Percentiles rank a stretch among this genome's conserved stretches.
Conservation (phyloP, 2,113 vertebrate species). For the Acrocephalus arundinaceus region DNA sequence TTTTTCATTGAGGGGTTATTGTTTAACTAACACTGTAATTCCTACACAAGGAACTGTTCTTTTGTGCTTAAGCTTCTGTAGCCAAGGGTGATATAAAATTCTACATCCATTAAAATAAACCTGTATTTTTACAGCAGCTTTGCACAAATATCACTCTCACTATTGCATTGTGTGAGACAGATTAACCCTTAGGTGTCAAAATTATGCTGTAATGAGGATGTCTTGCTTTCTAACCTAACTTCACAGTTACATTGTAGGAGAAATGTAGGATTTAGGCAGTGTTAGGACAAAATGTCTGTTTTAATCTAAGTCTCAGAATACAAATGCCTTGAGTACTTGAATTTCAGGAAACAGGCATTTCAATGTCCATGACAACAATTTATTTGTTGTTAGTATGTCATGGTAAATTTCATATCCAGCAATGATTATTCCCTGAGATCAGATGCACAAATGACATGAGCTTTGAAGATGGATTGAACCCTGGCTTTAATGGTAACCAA, state of each 20-base stretch:
- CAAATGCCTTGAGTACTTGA: background rate
- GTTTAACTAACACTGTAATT: background rate
- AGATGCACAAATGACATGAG: background rate
- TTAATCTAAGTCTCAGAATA: background rate
- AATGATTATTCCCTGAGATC: background rate
- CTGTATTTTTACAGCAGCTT: background rate
- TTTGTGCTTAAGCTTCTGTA: background rate
- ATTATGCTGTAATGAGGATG: background rate
- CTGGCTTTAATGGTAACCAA: background rate
- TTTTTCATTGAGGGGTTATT: background rate
- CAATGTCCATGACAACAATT: background rate
- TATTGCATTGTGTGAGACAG: background rate
- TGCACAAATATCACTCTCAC: background rate
- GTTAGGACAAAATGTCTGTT: background rate
- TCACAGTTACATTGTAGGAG: background rate
- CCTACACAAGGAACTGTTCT: background rate
- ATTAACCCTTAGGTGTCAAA: background rate
- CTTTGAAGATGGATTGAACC: background rate
- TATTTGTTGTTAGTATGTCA: background rate
- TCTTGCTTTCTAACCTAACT: background rate
- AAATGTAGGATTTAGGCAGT: background rate
- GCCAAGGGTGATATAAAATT: background rate
- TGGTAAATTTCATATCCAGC: background rate
- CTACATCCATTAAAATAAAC: background rate
- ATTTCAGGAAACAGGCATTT: background rate